Percentiles rank a stretch among this genome's conserved stretches.
These are phyloP conservation scores for Sardina pilchardus DNA, from an alignment of 2,113 vertebrate species.

Conservation along the genomic window DNA sequence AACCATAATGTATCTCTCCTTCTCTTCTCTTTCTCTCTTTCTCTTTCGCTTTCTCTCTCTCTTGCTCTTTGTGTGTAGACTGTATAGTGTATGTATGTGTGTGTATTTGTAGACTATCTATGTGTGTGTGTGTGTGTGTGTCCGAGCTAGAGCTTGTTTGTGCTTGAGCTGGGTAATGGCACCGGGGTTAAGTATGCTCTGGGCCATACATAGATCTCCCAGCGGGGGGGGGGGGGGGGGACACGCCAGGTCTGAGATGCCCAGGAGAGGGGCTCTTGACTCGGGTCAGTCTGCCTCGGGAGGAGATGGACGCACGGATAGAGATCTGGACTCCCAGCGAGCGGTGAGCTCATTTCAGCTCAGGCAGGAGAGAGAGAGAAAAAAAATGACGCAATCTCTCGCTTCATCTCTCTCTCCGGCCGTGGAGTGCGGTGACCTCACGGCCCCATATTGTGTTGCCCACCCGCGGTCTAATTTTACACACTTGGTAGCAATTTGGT, in stretches of 20 bases:
- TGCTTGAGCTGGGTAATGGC: not conserved
- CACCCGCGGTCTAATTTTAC: conserved; percentile 36
- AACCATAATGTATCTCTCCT: too few species aligned
- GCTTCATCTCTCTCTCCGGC: not conserved
- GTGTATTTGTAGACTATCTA: not conserved
- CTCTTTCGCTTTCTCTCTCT: too few species aligned
- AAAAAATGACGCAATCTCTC: not conserved
- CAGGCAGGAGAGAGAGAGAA: too few species aligned
- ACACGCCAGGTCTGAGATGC: not conserved
- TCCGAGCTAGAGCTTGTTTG: not conserved
- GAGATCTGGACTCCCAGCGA: not conserved
- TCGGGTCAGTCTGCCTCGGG: not conserved
- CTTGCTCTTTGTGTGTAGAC: not conserved
- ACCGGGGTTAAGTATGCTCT: not conserved
- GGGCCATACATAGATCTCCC: not conserved
- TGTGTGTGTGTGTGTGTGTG: not conserved
- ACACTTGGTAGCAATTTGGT: conserved; percentile 27
- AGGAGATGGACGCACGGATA: not conserved
- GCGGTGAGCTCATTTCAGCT: not conserved
- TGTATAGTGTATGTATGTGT: not conserved
- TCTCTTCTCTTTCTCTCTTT: too few species aligned
- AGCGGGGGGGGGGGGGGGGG: not conserved
- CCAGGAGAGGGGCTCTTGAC: not conserved
- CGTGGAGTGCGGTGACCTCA: conserved; percentile 17
- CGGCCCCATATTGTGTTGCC: conserved; percentile 15